Evolutionary conservation across 2,797 vertebrate genomes (phyloP).

Genomic region (Synaphobranchus kaupii): DNA sequence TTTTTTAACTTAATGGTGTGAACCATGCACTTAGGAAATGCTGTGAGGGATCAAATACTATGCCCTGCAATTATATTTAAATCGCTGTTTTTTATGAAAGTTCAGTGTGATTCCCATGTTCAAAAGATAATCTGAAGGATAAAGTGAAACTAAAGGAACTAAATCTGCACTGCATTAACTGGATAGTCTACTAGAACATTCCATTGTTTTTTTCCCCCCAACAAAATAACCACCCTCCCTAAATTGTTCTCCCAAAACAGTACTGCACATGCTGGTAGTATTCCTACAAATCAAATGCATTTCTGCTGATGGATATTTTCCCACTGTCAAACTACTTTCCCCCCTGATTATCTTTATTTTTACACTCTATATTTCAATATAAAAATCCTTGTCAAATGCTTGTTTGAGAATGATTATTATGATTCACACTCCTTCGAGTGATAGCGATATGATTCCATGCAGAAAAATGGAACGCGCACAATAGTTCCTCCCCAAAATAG

Average conservation of each 20-base stretch:
- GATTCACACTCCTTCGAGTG: background rate
- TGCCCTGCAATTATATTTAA: constrained; percentile 8
- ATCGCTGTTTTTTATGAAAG: background rate
- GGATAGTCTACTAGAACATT: background rate
- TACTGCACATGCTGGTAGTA: background rate
- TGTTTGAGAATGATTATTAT: background rate
- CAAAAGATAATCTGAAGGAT: background rate
- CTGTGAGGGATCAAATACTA: background rate
- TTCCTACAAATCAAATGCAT: background rate
- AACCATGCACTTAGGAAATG: background rate
- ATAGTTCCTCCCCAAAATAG: background rate
- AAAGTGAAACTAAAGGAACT: background rate
- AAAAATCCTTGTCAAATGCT: background rate
- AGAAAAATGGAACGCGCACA: background rate
- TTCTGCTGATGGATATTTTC: background rate
- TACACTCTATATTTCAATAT: background rate
- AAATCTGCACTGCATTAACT: background rate
- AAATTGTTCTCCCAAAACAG: background rate
- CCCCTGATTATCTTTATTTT: background rate
- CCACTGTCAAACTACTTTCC: background rate
- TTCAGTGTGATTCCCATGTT: background rate
- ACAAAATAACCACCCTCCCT: background rate
- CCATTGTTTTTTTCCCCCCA: background rate
- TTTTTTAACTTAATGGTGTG: background rate
- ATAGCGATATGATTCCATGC: background rate